Conservation (phyloP, 2,888 invertebrate genomes). For the Drosophila monieri region DNA sequence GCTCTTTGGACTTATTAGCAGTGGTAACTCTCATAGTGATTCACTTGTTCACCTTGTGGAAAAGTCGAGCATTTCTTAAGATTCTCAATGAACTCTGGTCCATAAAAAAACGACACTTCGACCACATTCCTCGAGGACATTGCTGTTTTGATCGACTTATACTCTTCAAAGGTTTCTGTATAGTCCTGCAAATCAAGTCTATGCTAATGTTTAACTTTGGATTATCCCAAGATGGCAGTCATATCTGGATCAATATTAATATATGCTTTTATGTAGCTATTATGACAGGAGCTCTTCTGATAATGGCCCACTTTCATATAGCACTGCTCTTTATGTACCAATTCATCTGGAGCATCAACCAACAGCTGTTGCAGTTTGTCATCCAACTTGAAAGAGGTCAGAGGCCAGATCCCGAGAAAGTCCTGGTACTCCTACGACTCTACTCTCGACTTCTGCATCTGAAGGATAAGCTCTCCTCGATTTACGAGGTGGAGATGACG, state of each 20-base stretch:
- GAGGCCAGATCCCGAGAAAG: neutral
- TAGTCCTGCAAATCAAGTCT: neutral
- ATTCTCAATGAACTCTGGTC: slow-evolving; percentile 13
- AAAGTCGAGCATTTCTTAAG: neutral
- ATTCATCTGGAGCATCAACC: slow-evolving; percentile 41
- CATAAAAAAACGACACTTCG: neutral
- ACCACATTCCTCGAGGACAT: neutral
- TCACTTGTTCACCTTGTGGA: neutral
- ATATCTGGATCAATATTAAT: neutral
- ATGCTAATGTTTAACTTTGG: neutral
- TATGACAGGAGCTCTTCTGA: neutral
- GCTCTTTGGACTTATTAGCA: neutral
- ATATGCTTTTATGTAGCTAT: neutral
- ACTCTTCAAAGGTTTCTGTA: neutral
- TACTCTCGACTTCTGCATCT: slow-evolving; percentile 16
- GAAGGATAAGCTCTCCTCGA: neutral
- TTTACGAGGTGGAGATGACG: slow-evolving; percentile 31
- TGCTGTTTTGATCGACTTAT: slow-evolving; percentile 7
- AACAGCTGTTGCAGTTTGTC: slow-evolving; percentile 19
- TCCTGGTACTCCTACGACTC: neutral
- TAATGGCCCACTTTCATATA: slow-evolving; percentile 26
- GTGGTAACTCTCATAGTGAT: neutral
- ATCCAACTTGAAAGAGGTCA: slow-evolving; percentile 13
- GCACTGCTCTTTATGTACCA: slow-evolving; percentile 31
- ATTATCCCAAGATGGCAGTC: neutral